A percentile compares a stretch with the other conserved stretches of the same genome.
These are phyloP conservation scores for Hyalella azteca DNA, from an alignment of 2,888 invertebrate species.

Conservation along the genomic window DNA sequence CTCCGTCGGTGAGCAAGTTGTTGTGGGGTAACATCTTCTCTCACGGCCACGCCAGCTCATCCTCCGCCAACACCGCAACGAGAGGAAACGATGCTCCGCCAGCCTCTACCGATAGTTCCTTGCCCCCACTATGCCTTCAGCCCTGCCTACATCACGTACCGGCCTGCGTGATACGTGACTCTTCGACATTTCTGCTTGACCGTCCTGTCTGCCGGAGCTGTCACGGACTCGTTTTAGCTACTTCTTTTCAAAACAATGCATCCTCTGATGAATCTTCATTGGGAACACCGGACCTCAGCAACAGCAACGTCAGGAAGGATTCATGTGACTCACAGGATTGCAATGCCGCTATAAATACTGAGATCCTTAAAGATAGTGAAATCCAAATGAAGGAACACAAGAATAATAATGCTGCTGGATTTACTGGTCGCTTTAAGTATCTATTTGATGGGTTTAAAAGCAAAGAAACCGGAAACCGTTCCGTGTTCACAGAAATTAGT, in stretches of 20 bases:
- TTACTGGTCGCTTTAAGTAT: not conserved
- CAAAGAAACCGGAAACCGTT: not conserved
- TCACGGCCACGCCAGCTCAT: not conserved
- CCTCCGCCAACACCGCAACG: not conserved
- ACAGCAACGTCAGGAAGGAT: not conserved
- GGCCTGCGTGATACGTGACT: too few species aligned
- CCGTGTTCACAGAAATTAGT: not conserved
- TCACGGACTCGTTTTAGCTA: not conserved
- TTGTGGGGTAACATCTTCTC: constrained; percentile 1
- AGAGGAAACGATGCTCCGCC: not conserved
- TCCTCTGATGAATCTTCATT: not conserved
- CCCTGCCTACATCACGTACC: too few species aligned
- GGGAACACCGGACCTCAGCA: not conserved
- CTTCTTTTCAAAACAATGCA: not conserved
- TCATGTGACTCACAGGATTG: not conserved
- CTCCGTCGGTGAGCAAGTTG: not conserved
- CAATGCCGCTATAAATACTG: too few species aligned
- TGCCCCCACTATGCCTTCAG: too few species aligned
- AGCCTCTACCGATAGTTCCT: not conserved
- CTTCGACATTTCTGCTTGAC: not conserved
- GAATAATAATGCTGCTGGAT: not conserved
- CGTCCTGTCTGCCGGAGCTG: not conserved
- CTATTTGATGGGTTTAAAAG: not conserved
- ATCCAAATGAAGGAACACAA: not conserved
- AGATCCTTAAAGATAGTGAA: not conserved